phyloP scores from a whole-genome alignment of 2,888 invertebrate genomes.

The Laothoe populi region DNA sequence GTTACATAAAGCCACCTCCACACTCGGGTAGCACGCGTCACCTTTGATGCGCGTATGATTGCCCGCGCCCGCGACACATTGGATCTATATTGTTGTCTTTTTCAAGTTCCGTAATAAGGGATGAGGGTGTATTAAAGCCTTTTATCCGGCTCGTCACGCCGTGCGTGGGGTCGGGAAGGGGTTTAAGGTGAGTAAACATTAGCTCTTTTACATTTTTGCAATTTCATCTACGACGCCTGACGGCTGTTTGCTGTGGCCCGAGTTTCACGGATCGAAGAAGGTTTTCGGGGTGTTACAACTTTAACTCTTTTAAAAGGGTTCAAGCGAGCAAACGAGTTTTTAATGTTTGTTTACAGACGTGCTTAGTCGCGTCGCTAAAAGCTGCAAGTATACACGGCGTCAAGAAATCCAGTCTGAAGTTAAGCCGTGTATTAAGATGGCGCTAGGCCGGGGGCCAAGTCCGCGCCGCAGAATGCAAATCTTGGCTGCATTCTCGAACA shows the following conservation, averaged over 20 bases:
- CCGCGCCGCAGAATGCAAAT: constrained; percentile 79
- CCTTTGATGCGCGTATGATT: constrained; percentile 85
- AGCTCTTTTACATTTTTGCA: constrained; percentile 85
- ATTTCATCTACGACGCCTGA: constrained; percentile 80
- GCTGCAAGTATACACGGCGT: constrained; percentile 49
- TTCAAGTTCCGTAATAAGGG: constrained; percentile 86
- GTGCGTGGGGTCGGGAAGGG: constrained; percentile 80
- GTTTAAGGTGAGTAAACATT: constrained; percentile 85
- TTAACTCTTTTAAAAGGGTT: constrained; percentile 74
- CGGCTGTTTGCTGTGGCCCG: constrained; percentile 73
- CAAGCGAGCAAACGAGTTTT: constrained; percentile 68
- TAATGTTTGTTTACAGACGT: constrained; percentile 63
- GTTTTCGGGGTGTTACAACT: constrained; percentile 67
- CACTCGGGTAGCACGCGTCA: constrained; percentile 78
- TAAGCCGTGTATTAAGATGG: constrained; percentile 72
- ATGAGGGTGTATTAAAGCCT: constrained; percentile 86
- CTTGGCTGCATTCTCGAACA: constrained; percentile 81
- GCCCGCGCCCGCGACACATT: constrained; percentile 84
- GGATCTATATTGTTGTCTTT: constrained; percentile 85
- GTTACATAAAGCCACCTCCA: constrained; percentile 74
- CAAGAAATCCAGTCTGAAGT: constrained; percentile 61
- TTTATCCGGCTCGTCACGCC: constrained; percentile 85
- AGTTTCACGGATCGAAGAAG: constrained; percentile 62
- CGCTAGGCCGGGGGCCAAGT: constrained; percentile 79
- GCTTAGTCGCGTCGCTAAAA: constrained; percentile 56